These are phyloP conservation scores for Cantharis flavilabris DNA, from an alignment of 2,888 invertebrate genomes.

Conservation along the genomic window DNA sequence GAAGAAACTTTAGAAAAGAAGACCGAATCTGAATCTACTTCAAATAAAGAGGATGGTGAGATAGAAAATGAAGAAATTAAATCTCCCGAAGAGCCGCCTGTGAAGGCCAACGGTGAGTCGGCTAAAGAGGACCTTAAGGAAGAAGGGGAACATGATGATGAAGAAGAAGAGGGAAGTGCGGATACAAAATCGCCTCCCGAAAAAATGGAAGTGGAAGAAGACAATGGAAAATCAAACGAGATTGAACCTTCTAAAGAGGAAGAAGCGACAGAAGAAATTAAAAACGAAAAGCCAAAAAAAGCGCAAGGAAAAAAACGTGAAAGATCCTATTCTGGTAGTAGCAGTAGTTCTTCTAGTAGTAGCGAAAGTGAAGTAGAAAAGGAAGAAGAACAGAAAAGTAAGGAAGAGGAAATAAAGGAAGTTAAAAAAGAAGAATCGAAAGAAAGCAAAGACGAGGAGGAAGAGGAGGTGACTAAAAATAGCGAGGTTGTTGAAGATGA, in stretches of 20 bases:
- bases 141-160: slow-evolving; percentile 52
- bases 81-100: slow-evolving; percentile 26
- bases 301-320: slow-evolving; percentile 57
- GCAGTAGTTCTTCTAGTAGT: slow-evolving; percentile 57
- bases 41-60: slow-evolving; percentile 44
- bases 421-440: slow-evolving; percentile 49
- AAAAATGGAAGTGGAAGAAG: slow-evolving; percentile 22
- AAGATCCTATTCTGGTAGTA: slow-evolving; percentile 58
- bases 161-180: slow-evolving; percentile 46
- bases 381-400: slow-evolving; percentile 41
- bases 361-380: slow-evolving; percentile 49
- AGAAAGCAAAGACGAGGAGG: slow-evolving; percentile 51
- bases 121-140: slow-evolving; percentile 32
- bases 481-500: slow-evolving; percentile 54
- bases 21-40: slow-evolving; percentile 40
- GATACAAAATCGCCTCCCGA: slow-evolving; percentile 25
- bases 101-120: slow-evolving; percentile 32
- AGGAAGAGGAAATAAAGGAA: slow-evolving; percentile 42
- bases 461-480: slow-evolving; percentile 55
- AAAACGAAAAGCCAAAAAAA: slow-evolving; percentile 47
- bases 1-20: slow-evolving; percentile 34
- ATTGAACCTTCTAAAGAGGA: slow-evolving; percentile 27
- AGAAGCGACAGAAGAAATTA: slow-evolving; percentile 33
- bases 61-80: slow-evolving; percentile 46
- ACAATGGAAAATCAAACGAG: slow-evolving; percentile 29